These are phyloP conservation scores for Austrofundulus limnaeus DNA, from an alignment of 2,113 vertebrate species.

Conservation along the genomic window DNA sequence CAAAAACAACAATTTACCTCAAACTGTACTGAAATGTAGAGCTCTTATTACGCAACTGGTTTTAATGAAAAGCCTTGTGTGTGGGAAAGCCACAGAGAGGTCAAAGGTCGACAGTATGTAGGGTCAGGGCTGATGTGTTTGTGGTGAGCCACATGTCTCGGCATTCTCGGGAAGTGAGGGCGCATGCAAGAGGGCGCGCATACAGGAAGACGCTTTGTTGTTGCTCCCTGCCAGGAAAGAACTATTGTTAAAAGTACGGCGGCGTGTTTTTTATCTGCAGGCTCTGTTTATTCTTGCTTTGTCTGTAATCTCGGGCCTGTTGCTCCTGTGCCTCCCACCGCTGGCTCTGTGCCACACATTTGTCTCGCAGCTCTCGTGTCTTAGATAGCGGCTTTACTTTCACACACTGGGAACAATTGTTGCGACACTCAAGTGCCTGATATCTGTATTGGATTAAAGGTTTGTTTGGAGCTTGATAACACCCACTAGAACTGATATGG, in stretches of 20 bases:
- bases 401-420: conserved; percentile 73
- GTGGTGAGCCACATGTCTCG: conserved; percentile 70
- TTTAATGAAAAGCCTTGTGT: conserved; percentile 17
- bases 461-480: conserved; percentile 61
- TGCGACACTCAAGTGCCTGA: conserved; percentile 67
- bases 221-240: conserved; percentile 75
- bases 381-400: conserved; percentile 65
- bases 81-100: conserved; percentile 21
- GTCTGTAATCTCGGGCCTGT: conserved; percentile 66
- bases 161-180: conserved; percentile 75
- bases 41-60: not conserved
- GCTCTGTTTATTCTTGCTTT: conserved; percentile 71
- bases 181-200: conserved; percentile 73
- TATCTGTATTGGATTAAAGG: conserved; percentile 70
- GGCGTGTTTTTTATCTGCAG: conserved; percentile 66
- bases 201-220: conserved; percentile 79
- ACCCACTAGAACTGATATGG: conserved; percentile 48
- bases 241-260: conserved; percentile 75
- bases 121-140: conserved; percentile 28
- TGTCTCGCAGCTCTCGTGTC: conserved; percentile 69
- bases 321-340: conserved; percentile 46
- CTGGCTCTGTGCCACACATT: conserved; percentile 69
- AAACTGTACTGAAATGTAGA: not conserved
- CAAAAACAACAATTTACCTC: no score
- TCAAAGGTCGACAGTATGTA: conserved; percentile 43